These are phyloP conservation scores for Biston stratarius DNA, from an alignment of 2,888 invertebrate species.

Conservation along the genomic window DNA sequence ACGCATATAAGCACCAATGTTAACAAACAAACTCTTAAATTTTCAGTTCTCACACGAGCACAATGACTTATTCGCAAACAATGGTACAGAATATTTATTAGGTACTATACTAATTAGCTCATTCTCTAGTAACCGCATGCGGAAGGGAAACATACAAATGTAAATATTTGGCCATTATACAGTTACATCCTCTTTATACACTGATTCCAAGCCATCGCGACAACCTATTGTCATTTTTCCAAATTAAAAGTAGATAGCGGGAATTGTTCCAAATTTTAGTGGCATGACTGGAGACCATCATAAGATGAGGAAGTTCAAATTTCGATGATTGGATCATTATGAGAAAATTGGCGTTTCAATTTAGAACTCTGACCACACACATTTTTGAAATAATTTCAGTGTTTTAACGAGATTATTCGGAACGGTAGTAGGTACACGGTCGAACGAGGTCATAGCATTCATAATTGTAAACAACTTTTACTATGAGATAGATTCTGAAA, in stretches of 20 bases:
- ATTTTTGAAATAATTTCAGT: not conserved
- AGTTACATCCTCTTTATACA: slow-evolving; percentile 58
- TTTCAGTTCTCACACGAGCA: slow-evolving; percentile 27
- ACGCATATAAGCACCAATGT: not conserved
- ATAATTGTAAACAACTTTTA: no score
- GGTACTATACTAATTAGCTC: slow-evolving; percentile 20
- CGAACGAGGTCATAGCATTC: no score
- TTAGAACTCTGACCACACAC: slow-evolving; percentile 3
- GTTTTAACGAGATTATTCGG: no score
- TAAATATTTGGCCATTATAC: slow-evolving; percentile 61
- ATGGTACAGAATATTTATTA: slow-evolving; percentile 17
- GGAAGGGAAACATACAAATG: slow-evolving; percentile 40
- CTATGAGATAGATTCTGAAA: no score
- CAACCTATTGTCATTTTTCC: slow-evolving; percentile 39
- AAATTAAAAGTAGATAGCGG: slow-evolving; percentile 38
- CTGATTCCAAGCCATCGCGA: slow-evolving; percentile 42
- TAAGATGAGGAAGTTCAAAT: slow-evolving; percentile 16
- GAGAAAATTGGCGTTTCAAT: slow-evolving; percentile 19
- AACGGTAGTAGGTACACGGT: no score
- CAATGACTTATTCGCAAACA: slow-evolving; percentile 29
- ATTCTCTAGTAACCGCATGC: slow-evolving; percentile 28
- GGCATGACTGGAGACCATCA: slow-evolving; percentile 36
- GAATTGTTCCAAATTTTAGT: slow-evolving; percentile 43
- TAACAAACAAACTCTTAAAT: slow-evolving; percentile 16
- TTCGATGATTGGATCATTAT: slow-evolving; percentile 31